Percentiles rank a stretch among this genome's conserved stretches.
Evolutionary conservation across 2,113 vertebrate genomes (phyloP).

Genomic region (Eudyptes chrysolophus): DNA sequence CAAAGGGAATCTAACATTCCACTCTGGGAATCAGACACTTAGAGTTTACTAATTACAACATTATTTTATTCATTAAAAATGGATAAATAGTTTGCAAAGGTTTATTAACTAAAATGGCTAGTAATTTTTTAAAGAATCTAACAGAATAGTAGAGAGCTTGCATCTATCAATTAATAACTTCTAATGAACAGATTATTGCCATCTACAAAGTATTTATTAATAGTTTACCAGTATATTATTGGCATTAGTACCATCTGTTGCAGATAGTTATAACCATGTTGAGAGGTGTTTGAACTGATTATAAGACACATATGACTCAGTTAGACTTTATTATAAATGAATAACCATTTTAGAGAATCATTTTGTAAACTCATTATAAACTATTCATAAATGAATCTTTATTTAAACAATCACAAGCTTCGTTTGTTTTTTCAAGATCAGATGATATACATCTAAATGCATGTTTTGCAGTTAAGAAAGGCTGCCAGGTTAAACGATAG

Average conservation of each 20-base stretch:
- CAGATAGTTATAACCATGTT: not conserved
- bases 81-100: not conserved
- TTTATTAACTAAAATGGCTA: conserved; percentile 24
- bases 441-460: not conserved
- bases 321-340: not conserved
- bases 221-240: not conserved
- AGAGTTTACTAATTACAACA: conserved; percentile 6
- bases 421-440: not conserved
- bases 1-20: not conserved
- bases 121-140: not conserved
- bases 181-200: conserved; percentile 7
- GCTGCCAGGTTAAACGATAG: not conserved
- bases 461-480: not conserved
- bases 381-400: not conserved
- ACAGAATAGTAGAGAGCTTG: not conserved
- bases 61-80: conserved; percentile 26
- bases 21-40: not conserved
- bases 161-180: not conserved
- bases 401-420: not conserved
- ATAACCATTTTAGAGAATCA: not conserved
- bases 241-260: not conserved
- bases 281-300: conserved; percentile 21
- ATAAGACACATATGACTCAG: not conserved
- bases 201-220: conserved; percentile 10
- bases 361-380: not conserved